Base-by-base conservation (phyloP, 2,888 invertebrate genomes). In the Luffia ferchaultella region DNA sequence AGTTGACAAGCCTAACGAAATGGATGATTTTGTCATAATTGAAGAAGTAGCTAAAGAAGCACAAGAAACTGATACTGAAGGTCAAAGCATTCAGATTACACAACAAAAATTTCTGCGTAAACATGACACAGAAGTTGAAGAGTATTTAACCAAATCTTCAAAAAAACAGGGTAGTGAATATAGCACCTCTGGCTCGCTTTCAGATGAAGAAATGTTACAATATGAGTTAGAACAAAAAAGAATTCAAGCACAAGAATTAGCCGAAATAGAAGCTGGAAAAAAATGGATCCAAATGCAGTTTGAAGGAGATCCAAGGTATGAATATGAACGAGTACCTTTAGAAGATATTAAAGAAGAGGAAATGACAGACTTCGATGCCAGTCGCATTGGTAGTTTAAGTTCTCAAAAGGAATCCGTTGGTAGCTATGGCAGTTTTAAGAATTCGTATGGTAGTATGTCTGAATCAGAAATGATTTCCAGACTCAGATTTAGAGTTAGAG, bases 281-380 rank as follows among this genome's bases (percentile, higher is more conserved):
- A 90, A 93, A 52, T 95, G 95, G 95, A 90, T 95, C 50, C 95
- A 95, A 75, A 93, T 93, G 90, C 95, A 95, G 59, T 90, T 93
- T 65, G 92, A 92, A 72, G 90, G 90, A 46, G 90, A 90, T 61
- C 87, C 91, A 59, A 84, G 89, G 45, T 91, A 93, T 67, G 94
- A 94, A 57, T 91, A 92, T 56, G 93, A 93, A 62, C 85, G 93
- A 53, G 91, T 93, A 16, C 91, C 94, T 2, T 73, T 96, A 42
- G 96, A 96, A 78, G 96, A 96, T 62, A 96, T 95, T 44, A 95
- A 95, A 75, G 95, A 95, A 70, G 96, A 96, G 73, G 96, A 96
- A 76, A 87, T 91, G 64, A 93, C 93, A 48, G 94, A 94, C 64
- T 92, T 94, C 64, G 93, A 95, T 67, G 92, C 89, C 20, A 90